Conservation (phyloP, 2,797 vertebrate genomes). For the Cebuella pygmaea region DNA sequence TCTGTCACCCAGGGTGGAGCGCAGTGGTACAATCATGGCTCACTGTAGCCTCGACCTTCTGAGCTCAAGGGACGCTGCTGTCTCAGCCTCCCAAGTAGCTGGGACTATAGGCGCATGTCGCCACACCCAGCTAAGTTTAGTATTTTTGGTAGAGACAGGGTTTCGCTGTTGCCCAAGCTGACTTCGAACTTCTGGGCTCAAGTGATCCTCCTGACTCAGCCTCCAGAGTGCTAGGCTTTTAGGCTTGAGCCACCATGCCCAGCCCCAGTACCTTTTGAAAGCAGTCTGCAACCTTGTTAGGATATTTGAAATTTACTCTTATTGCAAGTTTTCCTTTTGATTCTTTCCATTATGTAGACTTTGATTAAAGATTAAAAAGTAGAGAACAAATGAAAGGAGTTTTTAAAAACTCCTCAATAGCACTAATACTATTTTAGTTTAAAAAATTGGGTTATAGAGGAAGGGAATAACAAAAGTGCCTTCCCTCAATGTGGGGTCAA, state of each 20-base stretch:
- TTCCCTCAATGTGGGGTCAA: background rate
- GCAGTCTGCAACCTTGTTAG: background rate
- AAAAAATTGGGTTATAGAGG: background rate
- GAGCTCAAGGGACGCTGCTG: background rate
- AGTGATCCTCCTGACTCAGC: background rate
- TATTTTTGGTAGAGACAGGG: background rate
- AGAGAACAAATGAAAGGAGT: constrained; percentile 33
- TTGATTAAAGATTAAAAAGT: constrained; percentile 57
- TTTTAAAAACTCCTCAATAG: background rate
- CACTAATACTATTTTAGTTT: background rate
- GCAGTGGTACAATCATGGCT: background rate
- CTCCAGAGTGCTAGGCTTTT: background rate
- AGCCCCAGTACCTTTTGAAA: background rate
- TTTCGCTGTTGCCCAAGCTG: background rate
- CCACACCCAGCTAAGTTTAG: background rate
- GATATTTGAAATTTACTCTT: background rate
- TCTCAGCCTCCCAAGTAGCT: background rate
- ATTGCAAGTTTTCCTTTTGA: background rate
- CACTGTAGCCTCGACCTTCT: background rate
- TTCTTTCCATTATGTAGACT: background rate
- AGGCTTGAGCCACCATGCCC: background rate
- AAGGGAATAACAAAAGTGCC: background rate
- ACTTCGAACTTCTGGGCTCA: background rate
- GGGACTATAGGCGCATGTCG: background rate
- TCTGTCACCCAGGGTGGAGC: background rate